A percentile compares a stretch with the other conserved stretches of the same genome.
phyloP scores from a whole-genome alignment of 2,797 vertebrate genomes.

The Mus caroli region DNA sequence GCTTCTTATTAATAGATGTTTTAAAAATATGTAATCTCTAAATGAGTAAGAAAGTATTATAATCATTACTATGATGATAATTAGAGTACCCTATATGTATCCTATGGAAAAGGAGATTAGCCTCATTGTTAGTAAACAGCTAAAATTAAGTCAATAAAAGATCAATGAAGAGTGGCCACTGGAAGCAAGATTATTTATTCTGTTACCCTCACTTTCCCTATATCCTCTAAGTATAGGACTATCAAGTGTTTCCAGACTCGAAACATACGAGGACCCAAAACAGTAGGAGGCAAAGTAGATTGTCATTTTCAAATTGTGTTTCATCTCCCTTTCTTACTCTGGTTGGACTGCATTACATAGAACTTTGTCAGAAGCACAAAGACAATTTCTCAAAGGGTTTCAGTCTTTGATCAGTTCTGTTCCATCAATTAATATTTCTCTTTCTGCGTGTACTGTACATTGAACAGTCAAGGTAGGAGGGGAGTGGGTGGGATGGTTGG shows the following conservation, averaged over 20 bases:
- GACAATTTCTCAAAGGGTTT: slow-evolving; percentile 58
- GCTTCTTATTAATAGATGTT: slow-evolving; percentile 69
- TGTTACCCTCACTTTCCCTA: slow-evolving; percentile 28
- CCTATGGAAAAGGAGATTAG: slow-evolving; percentile 36
- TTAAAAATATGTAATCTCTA: slow-evolving; percentile 63
- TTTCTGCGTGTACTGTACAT: slow-evolving; percentile 47
- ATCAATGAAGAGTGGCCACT: slow-evolving; percentile 55
- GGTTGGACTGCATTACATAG: slow-evolving; percentile 60
- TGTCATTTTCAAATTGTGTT: slow-evolving; percentile 27
- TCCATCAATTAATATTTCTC: slow-evolving; percentile 57
- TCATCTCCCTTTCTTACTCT: slow-evolving; percentile 45
- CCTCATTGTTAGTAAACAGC: slow-evolving; percentile 52
- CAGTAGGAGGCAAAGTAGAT: slow-evolving; percentile 49
- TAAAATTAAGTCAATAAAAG: slow-evolving; percentile 60
- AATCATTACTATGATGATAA: slow-evolving; percentile 58
- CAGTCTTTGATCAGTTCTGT: slow-evolving; percentile 28
- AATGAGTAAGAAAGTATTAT: slow-evolving; percentile 62
- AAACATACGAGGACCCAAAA: slow-evolving; percentile 24
- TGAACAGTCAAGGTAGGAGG: slow-evolving; percentile 62
- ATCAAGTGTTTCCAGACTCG: slow-evolving; percentile 34
- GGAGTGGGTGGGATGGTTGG: slow-evolving; percentile 22
- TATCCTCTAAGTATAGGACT: slow-evolving; percentile 4
- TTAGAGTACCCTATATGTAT: slow-evolving; percentile 57
- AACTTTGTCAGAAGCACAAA: slow-evolving; percentile 71
- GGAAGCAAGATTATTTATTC: slow-evolving; percentile 64